Percentiles rank a stretch among this genome's conserved stretches.
Evolutionary conservation across 2,797 vertebrate species (phyloP).

Genomic region (Urophycis tenuis): DNA sequence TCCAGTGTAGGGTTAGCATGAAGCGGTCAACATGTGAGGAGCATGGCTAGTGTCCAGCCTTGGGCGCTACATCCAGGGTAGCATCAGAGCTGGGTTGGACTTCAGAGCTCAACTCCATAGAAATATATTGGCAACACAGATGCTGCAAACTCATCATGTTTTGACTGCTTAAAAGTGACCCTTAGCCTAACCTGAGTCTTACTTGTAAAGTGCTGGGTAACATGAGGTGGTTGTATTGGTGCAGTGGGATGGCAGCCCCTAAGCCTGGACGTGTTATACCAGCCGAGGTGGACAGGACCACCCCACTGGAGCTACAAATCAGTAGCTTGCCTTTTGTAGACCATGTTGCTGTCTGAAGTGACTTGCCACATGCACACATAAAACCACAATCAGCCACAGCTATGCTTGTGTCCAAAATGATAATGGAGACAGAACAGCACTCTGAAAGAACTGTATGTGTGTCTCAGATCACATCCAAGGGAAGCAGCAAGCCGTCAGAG

Average conservation of each 20-base stretch:
- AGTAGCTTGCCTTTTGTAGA: too few relatives aligned
- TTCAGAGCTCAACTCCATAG: background rate
- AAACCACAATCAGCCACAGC: background rate
- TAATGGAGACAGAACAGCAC: background rate
- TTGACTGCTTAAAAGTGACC: too few relatives aligned
- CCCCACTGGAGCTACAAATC: too few relatives aligned
- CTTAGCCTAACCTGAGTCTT: too few relatives aligned
- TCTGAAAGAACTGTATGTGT: conserved; percentile 26
- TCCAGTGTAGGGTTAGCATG: background rate
- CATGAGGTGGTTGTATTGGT: too few relatives aligned
- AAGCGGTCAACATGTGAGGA: background rate
- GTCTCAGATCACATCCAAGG: conserved; percentile 84
- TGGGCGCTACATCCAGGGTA: background rate
- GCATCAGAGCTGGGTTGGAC: background rate
- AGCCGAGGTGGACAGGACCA: too few relatives aligned
- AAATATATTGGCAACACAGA: background rate
- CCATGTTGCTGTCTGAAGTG: background rate
- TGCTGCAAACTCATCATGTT: background rate
- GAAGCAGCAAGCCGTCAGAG: conserved; percentile 66
- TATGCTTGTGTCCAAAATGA: background rate
- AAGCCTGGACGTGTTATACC: background rate
- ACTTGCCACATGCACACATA: background rate
- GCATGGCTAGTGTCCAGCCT: background rate
- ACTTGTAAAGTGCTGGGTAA: too few relatives aligned
- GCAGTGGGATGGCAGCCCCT: background rate